These are phyloP conservation scores for Diplogasteroides magnus DNA, from an alignment of 1,140 invertebrate species.

Conservation along the genomic window DNA sequence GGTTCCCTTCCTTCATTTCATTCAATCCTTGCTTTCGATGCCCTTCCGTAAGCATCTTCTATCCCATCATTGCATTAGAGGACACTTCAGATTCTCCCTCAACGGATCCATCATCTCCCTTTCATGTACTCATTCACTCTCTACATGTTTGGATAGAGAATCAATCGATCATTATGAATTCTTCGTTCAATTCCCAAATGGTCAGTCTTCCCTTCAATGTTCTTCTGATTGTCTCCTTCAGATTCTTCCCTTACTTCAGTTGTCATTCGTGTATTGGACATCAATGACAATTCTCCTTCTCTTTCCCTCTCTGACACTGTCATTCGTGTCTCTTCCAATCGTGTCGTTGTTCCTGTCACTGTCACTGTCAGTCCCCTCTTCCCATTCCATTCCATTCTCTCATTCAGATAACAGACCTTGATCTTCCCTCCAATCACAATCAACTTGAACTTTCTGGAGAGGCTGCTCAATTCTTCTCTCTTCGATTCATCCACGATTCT, in stretches of 20 bases:
- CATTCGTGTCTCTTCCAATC: slow-evolving; percentile 8
- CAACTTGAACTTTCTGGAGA: slow-evolving; percentile 10
- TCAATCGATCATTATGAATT: slow-evolving; percentile 4
- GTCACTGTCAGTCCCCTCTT: slow-evolving; percentile 6
- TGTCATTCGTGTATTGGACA: slow-evolving; percentile 8
- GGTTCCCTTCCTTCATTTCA: not conserved
- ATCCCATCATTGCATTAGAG: not conserved
- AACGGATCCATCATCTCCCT: not conserved
- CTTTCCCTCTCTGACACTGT: slow-evolving; percentile 13
- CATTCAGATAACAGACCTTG: slow-evolving; percentile 2
- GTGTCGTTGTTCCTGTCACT: slow-evolving; percentile 1
- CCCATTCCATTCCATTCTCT: not conserved
- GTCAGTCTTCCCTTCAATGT: slow-evolving; percentile 5
- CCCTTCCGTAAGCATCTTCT: not conserved
- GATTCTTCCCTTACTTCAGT: not conserved
- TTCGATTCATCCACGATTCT: slow-evolving; percentile 7
- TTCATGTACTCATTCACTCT: not conserved
- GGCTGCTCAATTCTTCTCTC: slow-evolving; percentile 13
- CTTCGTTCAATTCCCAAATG: slow-evolving; percentile 8
- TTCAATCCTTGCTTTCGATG: not conserved
- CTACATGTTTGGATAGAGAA: not conserved
- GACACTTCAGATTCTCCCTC: not conserved
- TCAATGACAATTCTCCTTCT: slow-evolving; percentile 8
- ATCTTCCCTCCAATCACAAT: slow-evolving; percentile 5
- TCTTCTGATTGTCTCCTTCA: slow-evolving; percentile 2